Base-by-base conservation (phyloP, 2,888 invertebrate genomes). In the Pristionchus maxplancki region DNA sequence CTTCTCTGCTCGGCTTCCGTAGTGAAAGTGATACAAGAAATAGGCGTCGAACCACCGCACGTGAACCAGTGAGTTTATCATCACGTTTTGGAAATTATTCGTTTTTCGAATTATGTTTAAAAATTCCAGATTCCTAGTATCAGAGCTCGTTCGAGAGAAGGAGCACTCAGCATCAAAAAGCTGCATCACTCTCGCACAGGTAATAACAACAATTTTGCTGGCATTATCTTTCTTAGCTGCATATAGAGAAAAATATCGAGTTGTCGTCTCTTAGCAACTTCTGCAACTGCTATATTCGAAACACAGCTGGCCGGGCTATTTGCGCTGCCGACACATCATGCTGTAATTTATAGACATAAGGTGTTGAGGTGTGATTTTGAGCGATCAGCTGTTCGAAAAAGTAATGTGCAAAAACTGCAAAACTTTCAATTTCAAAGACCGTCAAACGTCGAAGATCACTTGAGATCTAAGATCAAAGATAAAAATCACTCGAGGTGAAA, bases 1-100 rank as follows among this genome's bases (percentile, higher is more conserved):
- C 40, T 92, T 2, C 50, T 92, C 6, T 58, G 91, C 8, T 92
- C 92, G 0, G 90, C 89, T 48, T 90, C 91, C 28, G 90, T 91
- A 1, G 87, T 91, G n/a, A 53, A 24, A 11, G 28, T 34, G 53
- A 53, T 88, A 37, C 40, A 81, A 13, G 78, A 88, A 40, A 78
- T 88, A 1, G 88, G 81, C 17, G 17, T 40, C 9, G 78, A 81
- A 17, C 78, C 78, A 1, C 24, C n/a, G 1, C 15, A 81, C 1
- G 62, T 88, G 1, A 88, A 88, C 34, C 20, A 53, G 88, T 88
- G 44, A 78, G 88, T 78, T 28, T n/a, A 24, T 20, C 17, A 40
- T 17, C 8, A 6, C 5, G 31, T 24, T 40, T 71, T 34, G 2
- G 4, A n/a, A n/a, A 58, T 58, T n/a, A n/a, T 24, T 58, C 17